These are phyloP conservation scores for Bufotes viridis DNA, from an alignment of 2,797 vertebrate genomes.

Conservation along the genomic window DNA sequence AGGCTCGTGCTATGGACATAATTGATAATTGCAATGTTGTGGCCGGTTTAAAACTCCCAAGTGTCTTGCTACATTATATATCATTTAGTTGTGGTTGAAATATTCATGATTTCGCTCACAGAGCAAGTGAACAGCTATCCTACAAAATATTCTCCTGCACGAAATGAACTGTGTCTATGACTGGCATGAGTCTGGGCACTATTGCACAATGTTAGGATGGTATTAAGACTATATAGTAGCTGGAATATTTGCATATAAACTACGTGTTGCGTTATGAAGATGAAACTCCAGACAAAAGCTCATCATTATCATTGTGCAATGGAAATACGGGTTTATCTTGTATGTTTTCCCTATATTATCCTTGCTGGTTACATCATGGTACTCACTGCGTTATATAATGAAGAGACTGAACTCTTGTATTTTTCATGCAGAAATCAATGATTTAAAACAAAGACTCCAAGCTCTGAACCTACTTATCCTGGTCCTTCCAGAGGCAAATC, in stretches of 20 bases:
- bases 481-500: conserved; percentile 88
- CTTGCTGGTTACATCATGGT: not conserved
- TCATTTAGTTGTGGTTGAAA: too few relatives aligned
- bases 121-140: too few relatives aligned
- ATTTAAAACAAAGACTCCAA: conserved; percentile 88
- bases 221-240: not conserved
- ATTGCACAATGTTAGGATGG: not conserved
- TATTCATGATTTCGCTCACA: too few relatives aligned
- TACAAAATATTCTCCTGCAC: not conserved
- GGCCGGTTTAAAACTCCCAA: too few relatives aligned
- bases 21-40: too few relatives aligned
- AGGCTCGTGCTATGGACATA: too few relatives aligned
- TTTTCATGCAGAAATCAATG: conserved; percentile 79
- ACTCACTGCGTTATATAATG: not conserved
- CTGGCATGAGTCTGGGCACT: not conserved
- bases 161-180: not conserved
- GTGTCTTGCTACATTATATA: too few relatives aligned
- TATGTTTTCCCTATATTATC: not conserved
- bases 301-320: not conserved
- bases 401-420: not conserved
- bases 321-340: not conserved
- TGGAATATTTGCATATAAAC: not conserved
- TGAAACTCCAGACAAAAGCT: not conserved
- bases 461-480: conserved; percentile 88
- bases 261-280: not conserved